Evolutionary conservation across 1,140 invertebrate species (phyloP), one percentile per base, ranked within the genome.

Genomic region (Drosophila pallidifrons): DNA sequence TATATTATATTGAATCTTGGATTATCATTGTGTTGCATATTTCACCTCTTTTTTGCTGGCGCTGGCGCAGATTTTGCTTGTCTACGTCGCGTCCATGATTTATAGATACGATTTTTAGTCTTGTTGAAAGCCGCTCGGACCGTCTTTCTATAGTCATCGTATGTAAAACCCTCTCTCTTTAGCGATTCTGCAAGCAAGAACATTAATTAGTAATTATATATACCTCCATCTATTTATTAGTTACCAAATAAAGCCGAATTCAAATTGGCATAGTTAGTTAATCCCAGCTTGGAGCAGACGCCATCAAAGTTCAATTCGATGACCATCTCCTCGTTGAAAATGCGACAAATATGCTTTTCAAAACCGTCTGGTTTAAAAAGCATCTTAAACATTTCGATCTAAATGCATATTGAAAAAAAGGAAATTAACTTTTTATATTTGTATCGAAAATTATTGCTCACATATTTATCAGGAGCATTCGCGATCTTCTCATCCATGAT

Each of bases 211-310:
- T 38, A 38, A 8, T 8, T 8, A 32, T 32, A 32, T 25, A 32
- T 10, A 38, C 10, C 35, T 10, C 2, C 35, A 2, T 7, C 5
- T 2, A 13, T 10, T 38, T 35, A 32, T n/a, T 35, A 38, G 10
- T 63, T 63, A 75, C 72, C 72, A 70, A 43, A 75, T 49, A 75
- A 61, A n/a, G 72, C 72, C 41, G 67, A 43, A 5, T 75, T 75
- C 3, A 75, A 20, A 2, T 75, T 69, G 4, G 63, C 41, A 38
- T 64, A 75, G 35, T 57, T 63, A 35, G 49, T 51, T 51, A 75
- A 25, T 1, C 58, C 72, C 15, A 67, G 38, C 28, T 75, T 75
- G 0, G 58, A 63, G 13, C 52, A 51, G 7, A 16, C n/a, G 32
- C 72, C 72, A n/a, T 16, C 52, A 4, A 70, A 75, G 8, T 75